A percentile compares a stretch with the other conserved stretches of the same genome.
These are phyloP conservation scores for Leucosticte australis DNA, from an alignment of 2,113 vertebrate species.

Conservation along the genomic window DNA sequence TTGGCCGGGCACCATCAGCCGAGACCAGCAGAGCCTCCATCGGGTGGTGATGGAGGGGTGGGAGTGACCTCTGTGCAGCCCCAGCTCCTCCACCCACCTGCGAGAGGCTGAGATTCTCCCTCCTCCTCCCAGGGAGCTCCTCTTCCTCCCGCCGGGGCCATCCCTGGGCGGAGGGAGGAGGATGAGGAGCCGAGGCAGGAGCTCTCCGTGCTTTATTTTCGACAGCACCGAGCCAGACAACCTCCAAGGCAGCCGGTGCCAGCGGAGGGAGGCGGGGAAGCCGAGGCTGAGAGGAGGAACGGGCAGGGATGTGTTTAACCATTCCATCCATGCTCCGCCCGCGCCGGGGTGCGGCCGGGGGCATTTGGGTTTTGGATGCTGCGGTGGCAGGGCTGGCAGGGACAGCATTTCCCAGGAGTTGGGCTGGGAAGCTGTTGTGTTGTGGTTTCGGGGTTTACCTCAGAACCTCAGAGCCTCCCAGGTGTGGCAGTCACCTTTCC, in stretches of 20 bases:
- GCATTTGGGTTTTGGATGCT: fast-evolving
- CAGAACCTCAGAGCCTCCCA: too few relatives aligned
- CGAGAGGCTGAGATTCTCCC: background rate
- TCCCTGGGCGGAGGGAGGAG: background rate
- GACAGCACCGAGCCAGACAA: fast-evolving
- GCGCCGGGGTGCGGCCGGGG: background rate
- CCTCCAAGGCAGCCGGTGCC: background rate
- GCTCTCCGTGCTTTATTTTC: background rate
- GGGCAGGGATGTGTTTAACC: background rate
- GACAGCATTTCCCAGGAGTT: background rate
- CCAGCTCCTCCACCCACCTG: fast-evolving
- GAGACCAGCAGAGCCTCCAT: background rate
- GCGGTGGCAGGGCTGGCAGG: fast-evolving
- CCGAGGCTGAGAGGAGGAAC: fast-evolving
- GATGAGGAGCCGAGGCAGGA: background rate
- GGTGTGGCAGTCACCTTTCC: too few relatives aligned
- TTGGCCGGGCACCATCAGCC: background rate
- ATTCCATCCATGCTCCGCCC: background rate
- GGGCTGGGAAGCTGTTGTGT: background rate
- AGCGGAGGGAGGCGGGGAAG: background rate
- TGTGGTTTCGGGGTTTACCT: too few relatives aligned
- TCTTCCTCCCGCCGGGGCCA: background rate
- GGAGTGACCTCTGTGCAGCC: background rate
- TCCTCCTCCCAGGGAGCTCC: background rate
- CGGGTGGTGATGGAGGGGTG: fast-evolving